Evolutionary conservation across 2,113 vertebrate species (phyloP), one percentile per base, ranked within the genome.

Genomic region (Ondatra zibethicus): DNA sequence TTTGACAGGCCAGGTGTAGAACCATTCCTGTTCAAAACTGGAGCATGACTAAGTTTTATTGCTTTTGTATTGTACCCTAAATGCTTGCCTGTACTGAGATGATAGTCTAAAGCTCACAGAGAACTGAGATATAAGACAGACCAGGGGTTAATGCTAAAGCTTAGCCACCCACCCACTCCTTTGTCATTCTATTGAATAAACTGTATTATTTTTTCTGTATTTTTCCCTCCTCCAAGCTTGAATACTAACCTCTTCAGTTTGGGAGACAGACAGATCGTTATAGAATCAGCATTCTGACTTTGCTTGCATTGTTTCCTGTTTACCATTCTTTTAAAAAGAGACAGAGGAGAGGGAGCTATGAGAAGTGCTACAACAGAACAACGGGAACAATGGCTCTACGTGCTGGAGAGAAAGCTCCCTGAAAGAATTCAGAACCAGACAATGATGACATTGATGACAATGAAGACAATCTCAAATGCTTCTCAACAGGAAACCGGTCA

Each of bases 381-480:
- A 58, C 42, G 45, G 81, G 36, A 47, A 85, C 19, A 39, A 92
- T 58, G 33, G 36, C 33, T 96, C 52, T 31, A 10, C 8, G 27
- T 3, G 77, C 86, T 21, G 5, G 47, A 89, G 12, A 39, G 10
- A 96, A 88, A 95, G 58, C 63, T 70, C 23, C 61, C 36, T 85
- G 58, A 76, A 2, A 85, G 75, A 82, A 93, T 10, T 13, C 4
- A 52, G 70, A 75, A 21, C 36, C 52, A 80, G 42, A 42, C 55
- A 87, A 87, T 85, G 58, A 65, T 65, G 58, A 39, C 14, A 45
- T 47, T 61, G n/a, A 55, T 87, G 55, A 82, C 93, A 52, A 21
- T 61, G 19, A 95, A 55, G n/a, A n/a, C 6, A 86, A 91, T 77
- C 36, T 78, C 78, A 94, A 92, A 50, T 87, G 36, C 21, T 66